Evolutionary conservation across 2,113 vertebrate genomes (phyloP).

Genomic region (Phaethon lepturus): DNA sequence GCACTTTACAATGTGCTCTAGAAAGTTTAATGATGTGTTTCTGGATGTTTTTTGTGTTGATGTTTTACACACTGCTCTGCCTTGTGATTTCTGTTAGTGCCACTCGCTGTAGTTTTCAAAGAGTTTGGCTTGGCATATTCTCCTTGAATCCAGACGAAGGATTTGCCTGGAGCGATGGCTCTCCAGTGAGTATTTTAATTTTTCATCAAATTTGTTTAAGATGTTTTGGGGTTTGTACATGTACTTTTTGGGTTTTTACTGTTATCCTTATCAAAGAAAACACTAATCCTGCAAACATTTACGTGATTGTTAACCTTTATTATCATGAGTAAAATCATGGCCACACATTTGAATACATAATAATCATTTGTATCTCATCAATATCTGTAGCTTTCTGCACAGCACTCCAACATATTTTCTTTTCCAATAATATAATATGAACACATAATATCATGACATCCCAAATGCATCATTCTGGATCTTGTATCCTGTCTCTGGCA

Average conservation of each 20-base stretch:
- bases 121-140: constrained; percentile 85
- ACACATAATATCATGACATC: not conserved
- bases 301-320: not conserved
- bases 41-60: not conserved
- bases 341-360: not conserved
- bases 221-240: not conserved
- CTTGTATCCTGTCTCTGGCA: not conserved
- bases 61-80: not conserved
- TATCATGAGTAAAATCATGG: not conserved
- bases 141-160: constrained; percentile 78
- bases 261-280: not conserved
- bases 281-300: not conserved
- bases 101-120: not conserved
- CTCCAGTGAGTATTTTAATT: constrained; percentile 79
- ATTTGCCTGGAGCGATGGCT: constrained; percentile 88
- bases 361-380: not conserved
- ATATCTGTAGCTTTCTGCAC: not conserved
- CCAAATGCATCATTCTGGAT: not conserved
- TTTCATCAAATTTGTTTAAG: not conserved
- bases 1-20: not conserved
- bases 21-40: not conserved
- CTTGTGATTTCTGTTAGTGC: constrained; percentile 4
- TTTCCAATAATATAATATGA: not conserved
- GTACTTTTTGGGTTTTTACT: not conserved
- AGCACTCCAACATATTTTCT: not conserved